Evolutionary conservation across 1,140 invertebrate genomes (phyloP).

Genomic region (Holcopasites calliopsidis): DNA sequence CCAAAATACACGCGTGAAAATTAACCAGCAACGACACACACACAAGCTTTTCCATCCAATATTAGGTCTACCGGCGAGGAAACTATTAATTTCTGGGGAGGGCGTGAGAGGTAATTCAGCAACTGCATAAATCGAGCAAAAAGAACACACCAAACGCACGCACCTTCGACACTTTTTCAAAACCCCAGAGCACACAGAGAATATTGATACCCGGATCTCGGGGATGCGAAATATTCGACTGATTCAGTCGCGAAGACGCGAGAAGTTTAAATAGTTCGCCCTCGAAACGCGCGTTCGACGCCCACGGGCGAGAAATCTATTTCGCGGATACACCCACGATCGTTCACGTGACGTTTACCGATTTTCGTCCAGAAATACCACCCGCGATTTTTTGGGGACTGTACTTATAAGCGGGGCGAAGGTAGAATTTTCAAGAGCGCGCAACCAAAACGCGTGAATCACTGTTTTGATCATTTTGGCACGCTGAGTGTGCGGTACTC

Average conservation of each 20-base stretch:
- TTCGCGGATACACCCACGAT: conserved; percentile 29
- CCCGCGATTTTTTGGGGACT: neutral
- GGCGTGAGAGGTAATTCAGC: too few relatives aligned
- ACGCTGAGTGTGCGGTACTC: neutral
- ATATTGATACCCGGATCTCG: too few relatives aligned
- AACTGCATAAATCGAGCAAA: too few relatives aligned
- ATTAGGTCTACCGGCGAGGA: too few relatives aligned
- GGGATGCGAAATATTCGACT: too few relatives aligned
- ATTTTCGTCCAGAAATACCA: conserved; percentile 52
- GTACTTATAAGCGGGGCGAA: neutral
- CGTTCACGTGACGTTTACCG: conserved; percentile 48
- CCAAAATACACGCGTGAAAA: too few relatives aligned
- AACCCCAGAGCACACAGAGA: too few relatives aligned
- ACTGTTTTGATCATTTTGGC: conserved; percentile 20
- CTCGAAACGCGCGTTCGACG: neutral
- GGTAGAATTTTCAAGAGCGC: neutral
- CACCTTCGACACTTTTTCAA: too few relatives aligned
- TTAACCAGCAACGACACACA: too few relatives aligned
- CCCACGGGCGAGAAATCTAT: neutral
- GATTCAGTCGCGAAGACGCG: conserved; percentile 27
- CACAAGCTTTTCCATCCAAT: too few relatives aligned
- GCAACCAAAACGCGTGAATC: neutral
- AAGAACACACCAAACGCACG: too few relatives aligned
- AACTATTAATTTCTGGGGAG: too few relatives aligned
- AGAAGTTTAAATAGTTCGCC: conserved; percentile 46